phyloP scores from a whole-genome alignment of 2,888 invertebrate genomes.

The Gymnoscelis rufifasciata region DNA sequence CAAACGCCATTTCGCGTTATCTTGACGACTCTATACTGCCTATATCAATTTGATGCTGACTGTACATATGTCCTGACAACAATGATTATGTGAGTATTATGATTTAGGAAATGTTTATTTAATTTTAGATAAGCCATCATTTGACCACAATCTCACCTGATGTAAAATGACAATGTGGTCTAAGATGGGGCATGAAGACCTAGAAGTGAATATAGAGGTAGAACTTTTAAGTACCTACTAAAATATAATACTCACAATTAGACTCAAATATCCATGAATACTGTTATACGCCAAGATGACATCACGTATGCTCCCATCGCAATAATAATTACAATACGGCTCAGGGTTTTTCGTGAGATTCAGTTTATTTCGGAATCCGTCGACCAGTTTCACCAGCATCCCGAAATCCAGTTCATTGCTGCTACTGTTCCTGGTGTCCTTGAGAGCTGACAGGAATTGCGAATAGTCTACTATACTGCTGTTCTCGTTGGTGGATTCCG shows the following conservation, averaged over 20 bases:
- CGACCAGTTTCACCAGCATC: slow-evolving; percentile 59
- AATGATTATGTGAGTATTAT: no score
- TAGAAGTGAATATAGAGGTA: no score
- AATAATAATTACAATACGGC: slow-evolving; percentile 66
- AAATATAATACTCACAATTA: slow-evolving; percentile 80
- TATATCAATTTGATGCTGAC: no score
- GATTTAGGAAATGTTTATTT: no score
- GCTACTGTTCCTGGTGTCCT: slow-evolving; percentile 49
- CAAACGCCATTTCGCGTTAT: no score
- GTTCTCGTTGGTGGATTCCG: slow-evolving; percentile 53
- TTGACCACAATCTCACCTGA: no score
- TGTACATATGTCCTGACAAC: no score
- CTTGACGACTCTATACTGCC: no score
- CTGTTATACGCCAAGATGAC: slow-evolving; percentile 82
- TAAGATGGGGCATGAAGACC: no score
- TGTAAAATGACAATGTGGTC: no score
- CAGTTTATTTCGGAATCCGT: slow-evolving; percentile 54
- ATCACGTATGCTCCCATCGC: slow-evolving; percentile 79
- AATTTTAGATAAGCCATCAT: no score
- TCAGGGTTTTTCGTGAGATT: slow-evolving; percentile 58
- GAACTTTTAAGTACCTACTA: no score
- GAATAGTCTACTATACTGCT: slow-evolving; percentile 53
- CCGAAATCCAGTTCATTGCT: slow-evolving; percentile 63
- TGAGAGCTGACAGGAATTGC: slow-evolving; percentile 55
- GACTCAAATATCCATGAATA: slow-evolving; percentile 89